phyloP scores from a whole-genome alignment of 2,797 vertebrate species.

The Telmatherina bonti region DNA sequence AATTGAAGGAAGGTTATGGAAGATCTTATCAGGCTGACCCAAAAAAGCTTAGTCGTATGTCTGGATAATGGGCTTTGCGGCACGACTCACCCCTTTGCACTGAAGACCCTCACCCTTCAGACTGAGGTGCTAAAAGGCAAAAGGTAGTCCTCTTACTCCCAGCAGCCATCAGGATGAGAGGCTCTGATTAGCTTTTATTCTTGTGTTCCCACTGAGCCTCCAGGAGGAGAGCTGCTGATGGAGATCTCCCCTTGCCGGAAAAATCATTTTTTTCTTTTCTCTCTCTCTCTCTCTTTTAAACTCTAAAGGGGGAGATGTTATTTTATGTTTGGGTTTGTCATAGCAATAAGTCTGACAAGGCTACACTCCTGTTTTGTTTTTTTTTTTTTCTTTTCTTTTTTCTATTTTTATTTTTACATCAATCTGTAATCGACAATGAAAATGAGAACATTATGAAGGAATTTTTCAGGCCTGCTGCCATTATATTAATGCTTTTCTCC shows the following conservation, averaged over 20 bases:
- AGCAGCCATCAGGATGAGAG: constrained; percentile 63
- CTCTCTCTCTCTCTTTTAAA: neutral
- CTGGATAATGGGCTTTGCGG: constrained; percentile 24
- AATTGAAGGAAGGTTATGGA: constrained; percentile 28
- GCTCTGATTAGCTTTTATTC: constrained; percentile 72
- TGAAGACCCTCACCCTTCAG: constrained; percentile 33
- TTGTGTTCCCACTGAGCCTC: constrained; percentile 35
- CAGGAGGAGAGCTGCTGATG: constrained; percentile 47
- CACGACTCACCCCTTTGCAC: constrained; percentile 6
- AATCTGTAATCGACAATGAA: constrained; percentile 25
- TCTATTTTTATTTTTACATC: neutral
- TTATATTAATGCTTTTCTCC: constrained; percentile 38
- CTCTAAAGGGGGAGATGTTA: too few species aligned
- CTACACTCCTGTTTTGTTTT: constrained; percentile 8
- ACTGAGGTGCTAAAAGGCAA: constrained; percentile 30
- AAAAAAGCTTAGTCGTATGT: constrained; percentile 26
- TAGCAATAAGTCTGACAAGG: constrained; percentile 9
- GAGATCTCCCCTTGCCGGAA: constrained; percentile 32
- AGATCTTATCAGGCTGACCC: constrained; percentile 20
- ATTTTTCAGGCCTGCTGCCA: constrained; percentile 32
- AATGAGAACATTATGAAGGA: constrained; percentile 35
- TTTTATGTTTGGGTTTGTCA: constrained; percentile 9
- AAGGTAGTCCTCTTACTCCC: constrained; percentile 37
- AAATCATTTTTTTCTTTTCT: too few species aligned
- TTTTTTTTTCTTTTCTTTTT: neutral